Conservation (phyloP, 2,797 vertebrate genomes). For the Acanthis flammea region DNA sequence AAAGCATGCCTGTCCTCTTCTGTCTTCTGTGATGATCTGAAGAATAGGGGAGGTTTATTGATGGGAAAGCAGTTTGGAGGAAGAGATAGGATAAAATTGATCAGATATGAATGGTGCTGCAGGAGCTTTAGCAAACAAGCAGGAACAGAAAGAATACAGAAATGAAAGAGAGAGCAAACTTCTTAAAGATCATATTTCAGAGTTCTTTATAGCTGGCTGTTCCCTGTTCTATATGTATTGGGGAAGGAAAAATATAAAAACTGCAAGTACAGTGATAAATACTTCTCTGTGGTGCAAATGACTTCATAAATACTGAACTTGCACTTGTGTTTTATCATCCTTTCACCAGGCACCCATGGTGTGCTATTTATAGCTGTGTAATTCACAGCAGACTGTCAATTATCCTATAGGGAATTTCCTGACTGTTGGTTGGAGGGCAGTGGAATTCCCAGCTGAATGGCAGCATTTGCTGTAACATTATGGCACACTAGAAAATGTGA, state of each 20-base stretch:
- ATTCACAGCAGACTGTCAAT: constrained; percentile 47
- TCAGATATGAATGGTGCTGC: background rate
- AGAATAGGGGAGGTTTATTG: background rate
- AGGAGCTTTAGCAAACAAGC: background rate
- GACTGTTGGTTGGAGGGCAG: constrained; percentile 24
- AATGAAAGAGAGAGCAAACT: background rate
- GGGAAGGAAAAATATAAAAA: constrained; percentile 28
- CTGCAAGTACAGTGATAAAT: constrained; percentile 7
- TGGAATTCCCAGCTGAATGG: constrained; percentile 13
- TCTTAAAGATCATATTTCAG: constrained; percentile 39
- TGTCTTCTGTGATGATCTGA: background rate
- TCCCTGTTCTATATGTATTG: constrained; percentile 1
- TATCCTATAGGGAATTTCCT: constrained; percentile 7
- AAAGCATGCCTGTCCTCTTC: accelerated
- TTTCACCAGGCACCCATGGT: constrained; percentile 34
- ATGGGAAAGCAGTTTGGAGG: background rate
- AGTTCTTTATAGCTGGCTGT: constrained; percentile 28
- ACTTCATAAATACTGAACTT: constrained; percentile 28
- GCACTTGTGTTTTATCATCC: constrained; percentile 32
- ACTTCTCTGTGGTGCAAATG: constrained; percentile 29
- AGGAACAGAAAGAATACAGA: constrained; percentile 11
- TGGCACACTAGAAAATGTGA: background rate
- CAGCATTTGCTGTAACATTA: constrained; percentile 23
- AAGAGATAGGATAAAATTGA: background rate
- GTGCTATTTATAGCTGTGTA: constrained; percentile 56